Evolutionary conservation across 2,113 vertebrate species (phyloP), one percentile per base, ranked within the genome.

Genomic region (Ariopsis seemanni): DNA sequence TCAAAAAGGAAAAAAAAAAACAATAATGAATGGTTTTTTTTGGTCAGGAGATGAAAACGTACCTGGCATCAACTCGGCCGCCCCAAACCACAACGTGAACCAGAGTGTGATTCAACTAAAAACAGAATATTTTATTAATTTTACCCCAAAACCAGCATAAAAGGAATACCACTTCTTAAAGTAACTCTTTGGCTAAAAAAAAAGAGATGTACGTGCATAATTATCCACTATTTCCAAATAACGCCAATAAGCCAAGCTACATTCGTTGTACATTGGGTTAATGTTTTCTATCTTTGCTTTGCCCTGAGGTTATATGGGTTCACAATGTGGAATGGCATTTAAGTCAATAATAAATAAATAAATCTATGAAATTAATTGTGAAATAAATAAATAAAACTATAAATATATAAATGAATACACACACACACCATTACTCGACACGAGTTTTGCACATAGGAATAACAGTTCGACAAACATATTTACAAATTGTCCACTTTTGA

Each of bases 31-130:
- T 11, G 22, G 22, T 14, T 42, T 25, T 30, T 77, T 8, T 22
- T 30, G 15, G 11, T 79, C 25, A 8, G 20, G 65, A 30, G 14
- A 80, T 12, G 25, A 87, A 81, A 50, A 89, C 90, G 92, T 75
- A 95, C 94, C 84, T 89, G 25, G 90, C 57, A 83, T 57, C 15
- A 65, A 25, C 27, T n/a, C 14, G 82, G 58, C 87, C 81, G 53
- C 90, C 90, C 94, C 94, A 95, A 58, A 94, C 92, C 1, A 87
- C 90, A 18, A 93, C 91, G 82, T 94, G 93, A 88, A 95, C 91
- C 84, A 96, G 90, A 55, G 93, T 90, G 25, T 1, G 89, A 84
- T 58, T 87, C 87, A 95, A 22, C 95, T 96, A 91, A 50, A 89
- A 90, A 91, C 50, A n/a, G 20, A 78, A n/a, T 0, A 87, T 52